These are phyloP conservation scores for Leptopilina boulardi DNA, from an alignment of 1,140 invertebrate genomes.

Conservation along the genomic window DNA sequence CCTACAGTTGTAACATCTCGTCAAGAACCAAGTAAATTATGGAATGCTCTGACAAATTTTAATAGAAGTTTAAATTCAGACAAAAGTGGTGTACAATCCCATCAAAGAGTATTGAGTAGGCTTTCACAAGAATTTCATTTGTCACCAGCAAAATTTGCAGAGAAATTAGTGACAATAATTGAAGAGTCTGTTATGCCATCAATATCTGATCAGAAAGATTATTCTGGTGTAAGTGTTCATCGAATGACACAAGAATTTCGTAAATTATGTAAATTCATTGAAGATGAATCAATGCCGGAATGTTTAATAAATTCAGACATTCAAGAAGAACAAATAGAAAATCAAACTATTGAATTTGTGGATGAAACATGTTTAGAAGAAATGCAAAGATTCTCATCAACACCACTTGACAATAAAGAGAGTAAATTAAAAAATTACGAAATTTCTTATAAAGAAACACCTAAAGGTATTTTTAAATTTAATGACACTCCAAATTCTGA, in stretches of 20 bases:
- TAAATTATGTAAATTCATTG: constrained; percentile 68
- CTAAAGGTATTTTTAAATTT: constrained; percentile 38
- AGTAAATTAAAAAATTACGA: not conserved
- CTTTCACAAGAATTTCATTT: constrained; percentile 60
- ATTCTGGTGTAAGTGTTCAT: constrained; percentile 55
- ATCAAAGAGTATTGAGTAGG: constrained; percentile 52
- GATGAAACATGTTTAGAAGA: not conserved
- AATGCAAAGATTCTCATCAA: not conserved
- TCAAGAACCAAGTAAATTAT: constrained; percentile 10
- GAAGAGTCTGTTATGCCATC: constrained; percentile 62
- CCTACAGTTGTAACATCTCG: not conserved
- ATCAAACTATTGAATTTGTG: constrained; percentile 16
- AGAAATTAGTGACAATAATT: constrained; percentile 63
- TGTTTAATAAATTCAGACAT: constrained; percentile 45
- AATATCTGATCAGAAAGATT: constrained; percentile 39
- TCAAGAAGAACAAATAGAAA: constrained; percentile 16
- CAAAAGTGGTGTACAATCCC: constrained; percentile 12
- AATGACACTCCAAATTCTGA: not conserved
- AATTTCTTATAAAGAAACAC: constrained; percentile 40
- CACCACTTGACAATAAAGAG: not conserved
- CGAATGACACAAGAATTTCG: constrained; percentile 66
- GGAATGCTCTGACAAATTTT: constrained; percentile 1
- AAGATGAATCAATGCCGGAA: constrained; percentile 67
- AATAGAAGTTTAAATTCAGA: constrained; percentile 8
- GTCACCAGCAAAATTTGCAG: constrained; percentile 63